Evolutionary conservation across 1,140 invertebrate genomes (phyloP).

Genomic region (Pogonognathellus flavescens): DNA sequence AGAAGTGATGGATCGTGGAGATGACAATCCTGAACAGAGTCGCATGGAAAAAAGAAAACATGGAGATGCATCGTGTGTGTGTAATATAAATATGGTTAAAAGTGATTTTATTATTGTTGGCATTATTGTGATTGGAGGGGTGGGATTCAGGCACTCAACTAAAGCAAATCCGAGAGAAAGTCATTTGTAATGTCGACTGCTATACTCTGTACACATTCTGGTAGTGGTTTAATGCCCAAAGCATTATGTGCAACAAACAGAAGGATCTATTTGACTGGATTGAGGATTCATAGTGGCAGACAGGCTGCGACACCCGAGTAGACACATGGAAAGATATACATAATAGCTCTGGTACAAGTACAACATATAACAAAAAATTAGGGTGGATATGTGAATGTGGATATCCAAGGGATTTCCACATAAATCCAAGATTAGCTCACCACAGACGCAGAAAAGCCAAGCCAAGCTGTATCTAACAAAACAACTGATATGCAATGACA

Average conservation of each 20-base stretch:
- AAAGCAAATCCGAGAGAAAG: constrained; percentile 34
- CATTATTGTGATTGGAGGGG: constrained; percentile 55
- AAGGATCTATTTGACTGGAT: constrained; percentile 1
- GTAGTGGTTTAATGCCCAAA: not conserved
- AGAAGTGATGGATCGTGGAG: constrained; percentile 7
- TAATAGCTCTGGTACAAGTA: not conserved
- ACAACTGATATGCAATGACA: not conserved
- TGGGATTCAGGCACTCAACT: constrained; percentile 41
- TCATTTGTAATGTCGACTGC: not conserved
- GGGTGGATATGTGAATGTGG: constrained; percentile 35
- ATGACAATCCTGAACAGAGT: constrained; percentile 8
- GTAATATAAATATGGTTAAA: not conserved
- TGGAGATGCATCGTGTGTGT: not conserved
- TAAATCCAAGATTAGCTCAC: constrained; percentile 61
- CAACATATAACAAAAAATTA: constrained; percentile 56
- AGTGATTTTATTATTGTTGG: constrained; percentile 27
- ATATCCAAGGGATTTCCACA: constrained; percentile 56
- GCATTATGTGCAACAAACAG: not conserved
- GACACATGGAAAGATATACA: not conserved
- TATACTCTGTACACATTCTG: not conserved
- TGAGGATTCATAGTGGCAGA: not conserved
- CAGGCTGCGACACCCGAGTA: not conserved
- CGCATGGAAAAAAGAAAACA: not conserved
- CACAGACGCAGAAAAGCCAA: constrained; percentile 46
- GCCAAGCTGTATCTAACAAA: constrained; percentile 36